Evolutionary conservation across 2,113 vertebrate genomes (phyloP).

Genomic region (Perca flavescens): DNA sequence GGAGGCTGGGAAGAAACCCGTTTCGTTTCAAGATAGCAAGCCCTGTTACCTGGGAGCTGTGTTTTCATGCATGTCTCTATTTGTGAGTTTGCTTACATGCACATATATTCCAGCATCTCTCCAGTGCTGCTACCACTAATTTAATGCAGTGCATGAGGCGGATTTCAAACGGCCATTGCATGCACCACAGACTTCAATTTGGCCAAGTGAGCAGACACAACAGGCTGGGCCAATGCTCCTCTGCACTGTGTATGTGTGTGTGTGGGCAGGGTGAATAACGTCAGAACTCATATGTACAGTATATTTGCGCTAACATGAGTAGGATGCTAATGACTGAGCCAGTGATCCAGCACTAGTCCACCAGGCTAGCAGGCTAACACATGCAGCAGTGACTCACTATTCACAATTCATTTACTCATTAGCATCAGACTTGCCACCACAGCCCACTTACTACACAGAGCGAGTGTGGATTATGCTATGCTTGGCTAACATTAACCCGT

Average conservation of each 20-base stretch:
- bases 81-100: slow-evolving; percentile 39
- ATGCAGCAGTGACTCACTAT: slow-evolving; percentile 59
- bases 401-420: slow-evolving; percentile 52
- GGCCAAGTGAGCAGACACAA: slow-evolving; percentile 65
- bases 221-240: slow-evolving; percentile 20
- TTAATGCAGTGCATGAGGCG: slow-evolving; percentile 67
- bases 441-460: slow-evolving; percentile 17
- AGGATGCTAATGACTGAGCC: slow-evolving; percentile 60
- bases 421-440: slow-evolving; percentile 52
- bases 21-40: slow-evolving; percentile 72
- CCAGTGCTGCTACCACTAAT: slow-evolving; percentile 68
- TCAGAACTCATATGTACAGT: slow-evolving; percentile 55
- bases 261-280: slow-evolving; percentile 20
- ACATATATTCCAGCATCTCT: slow-evolving; percentile 34
- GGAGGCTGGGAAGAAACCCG: slow-evolving; percentile 81
- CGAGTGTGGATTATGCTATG: slow-evolving; percentile 17
- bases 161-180: slow-evolving; percentile 72
- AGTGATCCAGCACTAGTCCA: slow-evolving; percentile 54
- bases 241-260: slow-evolving; percentile 32
- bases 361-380: slow-evolving; percentile 56
- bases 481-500: slow-evolving; percentile 27
- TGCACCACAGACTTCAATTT: slow-evolving; percentile 64
- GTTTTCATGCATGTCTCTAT: slow-evolving; percentile 43
- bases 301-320: slow-evolving; percentile 38
- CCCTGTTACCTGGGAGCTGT: slow-evolving; percentile 52